Evolutionary conservation across 2,888 invertebrate genomes (phyloP).

Genomic region (Cryptocephalus primarius): DNA sequence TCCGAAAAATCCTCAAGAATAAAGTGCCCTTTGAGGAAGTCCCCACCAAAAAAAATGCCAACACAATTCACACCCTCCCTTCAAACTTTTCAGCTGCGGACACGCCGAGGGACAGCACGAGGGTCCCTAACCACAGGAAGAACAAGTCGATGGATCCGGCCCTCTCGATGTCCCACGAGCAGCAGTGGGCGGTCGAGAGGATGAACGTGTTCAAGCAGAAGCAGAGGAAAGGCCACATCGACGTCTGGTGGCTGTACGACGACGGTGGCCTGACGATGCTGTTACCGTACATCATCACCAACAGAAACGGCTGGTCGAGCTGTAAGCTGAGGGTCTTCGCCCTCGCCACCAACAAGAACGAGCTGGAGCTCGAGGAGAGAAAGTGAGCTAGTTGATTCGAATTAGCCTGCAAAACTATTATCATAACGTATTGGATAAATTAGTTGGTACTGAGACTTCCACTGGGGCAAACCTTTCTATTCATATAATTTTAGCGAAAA

Average conservation of each 20-base stretch:
- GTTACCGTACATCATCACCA: slow-evolving; percentile 75
- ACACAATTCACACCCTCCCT: too few species aligned
- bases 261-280: slow-evolving; percentile 81
- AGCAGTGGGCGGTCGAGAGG: slow-evolving; percentile 52
- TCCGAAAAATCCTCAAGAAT: too few species aligned
- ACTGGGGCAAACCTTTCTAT: too few species aligned
- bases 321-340: slow-evolving; percentile 75
- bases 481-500: too few species aligned
- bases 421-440: too few species aligned
- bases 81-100: not conserved
- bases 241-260: slow-evolving; percentile 96
- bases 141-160: not conserved
- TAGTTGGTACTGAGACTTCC: too few species aligned
- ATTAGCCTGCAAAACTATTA: too few species aligned
- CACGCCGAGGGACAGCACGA: slow-evolving; percentile 2
- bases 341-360: slow-evolving; percentile 67
- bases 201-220: slow-evolving; percentile 68
- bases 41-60: too few species aligned
- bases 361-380: slow-evolving; percentile 70
- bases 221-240: slow-evolving; percentile 70
- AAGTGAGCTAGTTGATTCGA: slow-evolving; percentile 57
- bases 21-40: too few species aligned
- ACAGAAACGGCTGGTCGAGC: slow-evolving; percentile 63
- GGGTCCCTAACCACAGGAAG: slow-evolving; percentile 1
- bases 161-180: slow-evolving; percentile 21